These are phyloP conservation scores for Poliocrania exsul DNA, from an alignment of 2,797 vertebrate genomes.

Conservation along the genomic window DNA sequence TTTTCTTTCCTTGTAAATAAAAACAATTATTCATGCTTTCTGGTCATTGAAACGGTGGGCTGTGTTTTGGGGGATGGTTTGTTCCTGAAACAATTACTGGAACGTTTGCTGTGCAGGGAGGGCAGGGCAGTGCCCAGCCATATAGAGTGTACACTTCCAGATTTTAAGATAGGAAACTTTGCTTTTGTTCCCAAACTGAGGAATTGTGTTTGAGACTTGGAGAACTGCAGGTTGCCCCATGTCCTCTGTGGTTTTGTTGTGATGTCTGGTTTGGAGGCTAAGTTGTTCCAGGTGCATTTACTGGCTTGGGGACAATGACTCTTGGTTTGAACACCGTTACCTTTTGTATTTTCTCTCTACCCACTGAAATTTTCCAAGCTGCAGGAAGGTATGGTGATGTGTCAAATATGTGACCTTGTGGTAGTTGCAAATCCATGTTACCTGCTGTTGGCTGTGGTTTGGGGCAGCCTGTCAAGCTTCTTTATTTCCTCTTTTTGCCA, in stretches of 20 bases:
- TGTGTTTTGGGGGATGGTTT: not conserved
- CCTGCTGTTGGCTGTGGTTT: rapidly evolving
- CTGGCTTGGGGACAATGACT: rapidly evolving
- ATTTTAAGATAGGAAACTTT: not conserved
- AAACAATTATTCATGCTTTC: not conserved
- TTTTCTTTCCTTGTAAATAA: not conserved
- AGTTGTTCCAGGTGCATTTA: rapidly evolving
- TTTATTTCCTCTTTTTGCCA: not conserved
- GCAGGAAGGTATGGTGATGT: not conserved
- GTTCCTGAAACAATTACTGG: not conserved
- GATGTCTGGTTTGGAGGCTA: not conserved
- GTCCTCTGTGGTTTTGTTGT: rapidly evolving
- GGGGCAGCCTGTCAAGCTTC: not conserved
- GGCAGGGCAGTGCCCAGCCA: not conserved
- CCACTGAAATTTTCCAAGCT: not conserved
- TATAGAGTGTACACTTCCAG: rapidly evolving
- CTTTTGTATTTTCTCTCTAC: not conserved
- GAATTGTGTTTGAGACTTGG: not conserved
- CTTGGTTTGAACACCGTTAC: not conserved
- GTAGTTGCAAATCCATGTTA: not conserved
- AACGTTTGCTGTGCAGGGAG: not conserved
- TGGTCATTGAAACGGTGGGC: not conserved
- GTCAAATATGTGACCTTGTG: rapidly evolving
- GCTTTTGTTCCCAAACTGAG: not conserved
- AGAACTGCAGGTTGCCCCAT: not conserved